phyloP scores from a whole-genome alignment of 2,888 invertebrate species.

The Trissoscelio sp. region DNA sequence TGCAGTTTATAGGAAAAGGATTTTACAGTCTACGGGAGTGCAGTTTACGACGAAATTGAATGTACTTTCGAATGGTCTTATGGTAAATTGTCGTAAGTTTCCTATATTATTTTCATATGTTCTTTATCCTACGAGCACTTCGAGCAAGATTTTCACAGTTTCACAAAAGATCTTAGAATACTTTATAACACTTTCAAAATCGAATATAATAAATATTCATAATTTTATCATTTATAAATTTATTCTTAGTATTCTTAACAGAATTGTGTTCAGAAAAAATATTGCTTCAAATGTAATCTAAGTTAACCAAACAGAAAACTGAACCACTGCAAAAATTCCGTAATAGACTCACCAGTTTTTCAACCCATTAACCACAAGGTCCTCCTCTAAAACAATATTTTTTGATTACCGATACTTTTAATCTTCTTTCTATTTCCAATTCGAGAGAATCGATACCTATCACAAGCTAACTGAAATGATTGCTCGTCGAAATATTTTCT shows the following conservation, averaged over 20 bases:
- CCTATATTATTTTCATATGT: slow-evolving; percentile 15
- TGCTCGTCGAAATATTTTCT: slow-evolving; percentile 15
- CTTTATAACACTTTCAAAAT: not conserved
- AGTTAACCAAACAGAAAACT: not conserved
- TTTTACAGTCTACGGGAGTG: slow-evolving; percentile 15
- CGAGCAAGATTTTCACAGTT: not conserved
- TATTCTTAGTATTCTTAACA: too few relatives aligned
- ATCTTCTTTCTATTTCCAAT: slow-evolving; percentile 31
- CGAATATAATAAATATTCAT: not conserved
- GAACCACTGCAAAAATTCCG: not conserved
- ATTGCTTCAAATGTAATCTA: not conserved
- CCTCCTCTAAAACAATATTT: slow-evolving; percentile 23
- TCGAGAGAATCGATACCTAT: slow-evolving; percentile 26
- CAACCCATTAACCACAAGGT: slow-evolving; percentile 20
- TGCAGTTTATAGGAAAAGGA: slow-evolving; percentile 26
- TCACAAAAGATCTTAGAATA: not conserved
- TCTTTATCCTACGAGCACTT: not conserved
- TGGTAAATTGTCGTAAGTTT: slow-evolving; percentile 21
- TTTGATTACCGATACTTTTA: slow-evolving; percentile 37
- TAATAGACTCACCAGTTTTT: slow-evolving; percentile 13
- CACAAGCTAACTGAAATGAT: slow-evolving; percentile 8
- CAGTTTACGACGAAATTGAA: slow-evolving; percentile 16
- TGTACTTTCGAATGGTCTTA: not conserved
- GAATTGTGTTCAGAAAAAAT: not conserved
- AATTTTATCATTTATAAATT: too few relatives aligned